Evolutionary conservation across 1,140 invertebrate species (phyloP).

Genomic region (Bombus consobrinus): DNA sequence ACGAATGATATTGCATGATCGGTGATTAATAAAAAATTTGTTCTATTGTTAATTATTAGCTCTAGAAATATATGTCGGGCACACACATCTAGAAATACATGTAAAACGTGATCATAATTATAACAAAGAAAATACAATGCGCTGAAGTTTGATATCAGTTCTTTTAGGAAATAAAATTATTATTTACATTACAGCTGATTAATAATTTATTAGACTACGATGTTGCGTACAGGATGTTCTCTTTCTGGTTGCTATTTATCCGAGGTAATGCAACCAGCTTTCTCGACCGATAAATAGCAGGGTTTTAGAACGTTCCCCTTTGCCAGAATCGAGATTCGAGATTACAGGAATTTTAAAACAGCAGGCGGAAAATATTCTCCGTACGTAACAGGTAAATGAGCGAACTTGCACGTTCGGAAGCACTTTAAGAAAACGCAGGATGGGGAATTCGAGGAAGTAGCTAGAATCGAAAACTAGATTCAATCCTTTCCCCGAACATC

Average conservation of each 20-base stretch:
- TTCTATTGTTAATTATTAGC: no score
- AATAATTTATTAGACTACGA: no score
- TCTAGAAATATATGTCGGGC: no score
- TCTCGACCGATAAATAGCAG: background rate
- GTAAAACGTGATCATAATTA: no score
- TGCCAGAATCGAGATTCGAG: background rate
- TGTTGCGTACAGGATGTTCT: no score
- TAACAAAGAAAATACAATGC: no score
- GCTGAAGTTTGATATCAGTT: no score
- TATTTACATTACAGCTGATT: no score
- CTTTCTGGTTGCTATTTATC: background rate
- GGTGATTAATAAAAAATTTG: no score
- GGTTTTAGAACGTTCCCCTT: background rate
- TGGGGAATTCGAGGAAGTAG: background rate
- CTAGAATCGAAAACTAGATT: background rate
- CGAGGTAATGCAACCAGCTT: background rate
- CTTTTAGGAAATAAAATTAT: no score
- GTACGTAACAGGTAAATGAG: background rate
- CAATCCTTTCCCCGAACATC: background rate
- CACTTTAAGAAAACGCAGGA: background rate
- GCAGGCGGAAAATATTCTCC: background rate
- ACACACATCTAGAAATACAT: no score
- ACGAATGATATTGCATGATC: background rate
- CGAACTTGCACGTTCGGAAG: background rate
- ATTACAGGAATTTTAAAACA: background rate